phyloP scores from a whole-genome alignment of 2,797 vertebrate genomes.

The Sebastolobus alascanus region DNA sequence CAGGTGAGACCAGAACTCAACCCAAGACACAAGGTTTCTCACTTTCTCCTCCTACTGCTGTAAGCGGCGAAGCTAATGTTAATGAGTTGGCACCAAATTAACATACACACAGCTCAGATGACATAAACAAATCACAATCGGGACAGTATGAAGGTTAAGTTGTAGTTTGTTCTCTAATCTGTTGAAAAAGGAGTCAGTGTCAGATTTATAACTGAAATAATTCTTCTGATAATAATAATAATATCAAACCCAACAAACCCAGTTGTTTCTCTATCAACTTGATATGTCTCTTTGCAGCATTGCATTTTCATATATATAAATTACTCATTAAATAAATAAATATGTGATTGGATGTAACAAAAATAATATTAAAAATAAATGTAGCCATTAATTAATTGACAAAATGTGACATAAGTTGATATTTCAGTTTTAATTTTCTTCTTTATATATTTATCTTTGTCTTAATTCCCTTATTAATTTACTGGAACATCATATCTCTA shows the following conservation, averaged over 20 bases:
- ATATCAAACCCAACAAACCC: no score
- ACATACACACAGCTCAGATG: neutral
- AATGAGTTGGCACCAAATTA: neutral
- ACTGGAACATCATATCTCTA: neutral
- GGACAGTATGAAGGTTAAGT: neutral
- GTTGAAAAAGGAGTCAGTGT: neutral
- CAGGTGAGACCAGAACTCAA: constrained; percentile 41
- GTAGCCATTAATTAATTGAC: no score
- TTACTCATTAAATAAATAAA: no score
- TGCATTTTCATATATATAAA: neutral
- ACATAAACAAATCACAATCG: no score
- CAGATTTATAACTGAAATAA: neutral
- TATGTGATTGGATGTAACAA: no score
- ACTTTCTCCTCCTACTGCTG: neutral
- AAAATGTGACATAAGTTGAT: no score
- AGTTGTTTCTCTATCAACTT: neutral
- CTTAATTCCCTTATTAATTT: no score
- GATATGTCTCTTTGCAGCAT: neutral
- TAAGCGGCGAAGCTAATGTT: neutral
- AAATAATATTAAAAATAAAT: no score
- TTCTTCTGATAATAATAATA: no score
- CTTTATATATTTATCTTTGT: no score
- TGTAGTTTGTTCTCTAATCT: neutral
- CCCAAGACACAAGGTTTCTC: neutral
- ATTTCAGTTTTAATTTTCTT: no score